Percentiles rank a stretch among this genome's conserved stretches.
These are phyloP conservation scores for Philopotamus ludificatus DNA, from an alignment of 1,140 invertebrate species.

Conservation along the genomic window DNA sequence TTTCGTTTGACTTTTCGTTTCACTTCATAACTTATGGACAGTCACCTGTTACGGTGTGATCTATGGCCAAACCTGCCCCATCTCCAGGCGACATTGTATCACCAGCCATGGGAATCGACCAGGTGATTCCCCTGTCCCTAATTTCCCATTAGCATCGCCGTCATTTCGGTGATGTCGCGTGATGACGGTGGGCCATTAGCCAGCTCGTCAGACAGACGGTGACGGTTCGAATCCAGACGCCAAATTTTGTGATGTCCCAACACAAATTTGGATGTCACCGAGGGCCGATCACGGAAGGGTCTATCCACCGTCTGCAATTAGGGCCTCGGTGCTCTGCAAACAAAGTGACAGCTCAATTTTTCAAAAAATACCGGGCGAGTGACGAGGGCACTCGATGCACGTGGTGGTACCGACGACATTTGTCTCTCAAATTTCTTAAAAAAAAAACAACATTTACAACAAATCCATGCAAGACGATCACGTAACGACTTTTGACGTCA, in stretches of 20 bases:
- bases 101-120: constrained; percentile 18
- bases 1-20: no score
- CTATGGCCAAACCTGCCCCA: not conserved
- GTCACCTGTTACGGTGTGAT: no score
- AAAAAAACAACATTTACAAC: no score
- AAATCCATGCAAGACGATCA: no score
- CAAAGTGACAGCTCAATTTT: not conserved
- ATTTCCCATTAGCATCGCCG: not conserved
- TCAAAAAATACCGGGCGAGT: not conserved
- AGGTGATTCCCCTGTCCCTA: constrained; percentile 2
- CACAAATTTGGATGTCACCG: constrained; percentile 17
- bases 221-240: constrained; percentile 17
- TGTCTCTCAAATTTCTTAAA: no score
- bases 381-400: not conserved
- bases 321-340: not conserved
- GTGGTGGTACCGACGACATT: not conserved
- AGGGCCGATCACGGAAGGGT: not conserved
- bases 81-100: no score
- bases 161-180: constrained; percentile 28
- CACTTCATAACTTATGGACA: no score
- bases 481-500: no score
- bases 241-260: constrained; percentile 3
- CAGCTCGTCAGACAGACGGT: not conserved
- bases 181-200: not conserved
- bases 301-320: not conserved